Conservation (phyloP, 2,113 vertebrate species). For the Toxotes jaculatrix region DNA sequence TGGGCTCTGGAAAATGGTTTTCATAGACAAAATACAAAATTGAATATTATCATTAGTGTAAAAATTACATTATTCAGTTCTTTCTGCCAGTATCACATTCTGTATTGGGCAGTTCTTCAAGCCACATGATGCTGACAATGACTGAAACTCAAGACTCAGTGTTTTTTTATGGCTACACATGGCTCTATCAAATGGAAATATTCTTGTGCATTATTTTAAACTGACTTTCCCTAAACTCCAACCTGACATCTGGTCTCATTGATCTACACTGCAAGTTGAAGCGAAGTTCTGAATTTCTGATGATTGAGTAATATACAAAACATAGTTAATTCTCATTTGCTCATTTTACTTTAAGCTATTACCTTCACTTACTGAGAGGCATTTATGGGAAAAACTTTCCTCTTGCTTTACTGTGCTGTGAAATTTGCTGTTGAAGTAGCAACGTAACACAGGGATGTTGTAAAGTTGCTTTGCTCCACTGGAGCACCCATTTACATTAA, state of each 20-base stretch:
- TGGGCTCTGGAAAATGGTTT: background rate
- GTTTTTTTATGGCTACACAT: background rate
- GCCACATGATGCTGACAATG: background rate
- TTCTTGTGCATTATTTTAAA: background rate
- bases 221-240: background rate
- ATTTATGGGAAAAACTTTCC: conserved; percentile 17
- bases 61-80: background rate
- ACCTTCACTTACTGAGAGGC: conserved; percentile 2
- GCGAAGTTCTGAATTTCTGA: background rate
- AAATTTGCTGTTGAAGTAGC: conserved; percentile 49
- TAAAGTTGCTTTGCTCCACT: conserved; percentile 37
- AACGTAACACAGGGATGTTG: conserved; percentile 20
- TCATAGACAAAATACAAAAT: background rate
- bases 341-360: background rate
- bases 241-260: background rate
- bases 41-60: background rate
- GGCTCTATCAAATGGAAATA: background rate
- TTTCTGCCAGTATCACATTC: background rate
- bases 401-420: conserved; percentile 41
- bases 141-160: background rate
- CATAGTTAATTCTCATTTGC: background rate
- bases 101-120: background rate
- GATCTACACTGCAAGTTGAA: too few species aligned
- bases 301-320: background rate
- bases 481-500: conserved; percentile 39